These are phyloP conservation scores for Salarias fasciatus DNA, from an alignment of 2,797 vertebrate genomes.

Conservation along the genomic window DNA sequence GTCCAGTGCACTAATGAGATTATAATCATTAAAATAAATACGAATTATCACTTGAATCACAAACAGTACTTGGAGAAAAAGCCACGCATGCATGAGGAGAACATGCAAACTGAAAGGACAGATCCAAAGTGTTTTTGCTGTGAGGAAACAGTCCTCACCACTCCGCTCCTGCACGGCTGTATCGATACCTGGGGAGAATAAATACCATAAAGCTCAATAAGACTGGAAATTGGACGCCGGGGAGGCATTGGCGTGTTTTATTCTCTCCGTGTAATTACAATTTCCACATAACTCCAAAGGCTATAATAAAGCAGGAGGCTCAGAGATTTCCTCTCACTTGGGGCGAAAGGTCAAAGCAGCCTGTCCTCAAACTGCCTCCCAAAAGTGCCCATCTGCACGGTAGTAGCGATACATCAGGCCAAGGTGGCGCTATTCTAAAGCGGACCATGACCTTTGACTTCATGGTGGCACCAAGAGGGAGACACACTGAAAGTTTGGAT, in stretches of 20 bases:
- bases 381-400: not conserved
- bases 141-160: too few species aligned
- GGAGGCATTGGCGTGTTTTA: slow-evolving; percentile 2
- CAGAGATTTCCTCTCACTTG: not conserved
- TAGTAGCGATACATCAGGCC: not conserved
- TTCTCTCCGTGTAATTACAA: slow-evolving; percentile 3
- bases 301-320: slow-evolving; percentile 10
- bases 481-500: not conserved
- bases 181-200: not conserved
- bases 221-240: not conserved
- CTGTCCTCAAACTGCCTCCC: not conserved
- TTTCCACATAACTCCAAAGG: slow-evolving; percentile 22
- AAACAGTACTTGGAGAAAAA: too few species aligned
- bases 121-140: too few species aligned
- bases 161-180: too few species aligned
- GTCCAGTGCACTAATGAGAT: too few species aligned
- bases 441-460: slow-evolving; percentile 19
- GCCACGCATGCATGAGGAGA: not conserved
- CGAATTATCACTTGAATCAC: too few species aligned
- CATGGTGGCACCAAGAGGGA: not conserved
- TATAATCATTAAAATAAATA: too few species aligned
- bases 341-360: not conserved
- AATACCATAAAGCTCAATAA: slow-evolving; percentile 2
- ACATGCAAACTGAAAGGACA: not conserved
- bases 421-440: slow-evolving; percentile 40